These are phyloP conservation scores for Aphelinus atriplicis DNA, from an alignment of 1,140 invertebrate species.

Conservation along the genomic window DNA sequence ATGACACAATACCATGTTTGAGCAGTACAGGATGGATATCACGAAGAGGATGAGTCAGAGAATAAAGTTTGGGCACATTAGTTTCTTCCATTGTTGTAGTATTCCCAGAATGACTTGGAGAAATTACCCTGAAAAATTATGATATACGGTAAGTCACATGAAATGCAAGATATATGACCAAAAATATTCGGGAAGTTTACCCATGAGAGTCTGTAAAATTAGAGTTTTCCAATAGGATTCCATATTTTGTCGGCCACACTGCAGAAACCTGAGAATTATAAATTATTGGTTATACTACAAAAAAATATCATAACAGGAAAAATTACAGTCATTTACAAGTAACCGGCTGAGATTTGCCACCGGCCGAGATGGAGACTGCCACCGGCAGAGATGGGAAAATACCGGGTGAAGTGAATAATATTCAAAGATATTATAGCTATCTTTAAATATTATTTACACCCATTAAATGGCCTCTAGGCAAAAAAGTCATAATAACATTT, in stretches of 20 bases:
- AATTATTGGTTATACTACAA: too few species aligned
- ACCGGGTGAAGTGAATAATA: too few species aligned
- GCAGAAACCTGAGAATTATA: conserved; percentile 60
- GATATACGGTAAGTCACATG: not conserved
- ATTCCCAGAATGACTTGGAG: conserved; percentile 55
- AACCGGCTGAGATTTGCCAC: too few species aligned
- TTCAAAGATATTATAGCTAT: too few species aligned
- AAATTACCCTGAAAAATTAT: conserved; percentile 49
- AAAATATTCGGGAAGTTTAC: conserved; percentile 36
- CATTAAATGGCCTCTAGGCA: too few species aligned
- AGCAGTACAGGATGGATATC: conserved; percentile 87
- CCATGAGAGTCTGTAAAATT: conserved; percentile 48
- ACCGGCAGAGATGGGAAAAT: too few species aligned
- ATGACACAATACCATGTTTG: conserved; percentile 67
- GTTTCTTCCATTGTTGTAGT: conserved; percentile 45
- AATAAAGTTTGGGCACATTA: conserved; percentile 70
- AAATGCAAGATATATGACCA: conserved; percentile 3
- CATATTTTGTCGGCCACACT: conserved; percentile 82
- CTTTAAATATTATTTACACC: too few species aligned
- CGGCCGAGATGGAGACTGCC: too few species aligned
- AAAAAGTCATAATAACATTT: too few species aligned
- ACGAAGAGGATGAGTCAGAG: conserved; percentile 86
- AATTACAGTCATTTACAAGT: too few species aligned
- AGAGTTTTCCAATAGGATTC: conserved; percentile 78
- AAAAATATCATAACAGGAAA: too few species aligned